Percentiles rank a stretch among this genome's conserved stretches.
Conservation (phyloP, 2,113 vertebrate genomes). For the Tautogolabrus adspersus region DNA sequence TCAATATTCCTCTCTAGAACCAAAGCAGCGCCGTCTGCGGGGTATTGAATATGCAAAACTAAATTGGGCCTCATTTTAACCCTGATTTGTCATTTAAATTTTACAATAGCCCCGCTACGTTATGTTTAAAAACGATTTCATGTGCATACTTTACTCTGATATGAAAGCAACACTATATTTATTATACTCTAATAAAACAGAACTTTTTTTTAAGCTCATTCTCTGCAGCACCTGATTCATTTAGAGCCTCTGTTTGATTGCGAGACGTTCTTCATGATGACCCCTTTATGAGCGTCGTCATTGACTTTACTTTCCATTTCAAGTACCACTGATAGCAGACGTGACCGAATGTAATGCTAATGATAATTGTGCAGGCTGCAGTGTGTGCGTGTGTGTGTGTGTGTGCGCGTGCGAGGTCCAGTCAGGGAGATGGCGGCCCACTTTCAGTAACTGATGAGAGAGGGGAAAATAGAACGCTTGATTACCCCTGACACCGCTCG, state of each 20-base stretch:
- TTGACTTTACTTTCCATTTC: constrained; percentile 42
- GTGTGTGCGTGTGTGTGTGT: constrained; percentile 9
- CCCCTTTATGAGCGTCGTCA: constrained; percentile 8
- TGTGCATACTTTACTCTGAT: background rate
- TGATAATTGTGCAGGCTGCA: constrained; percentile 56
- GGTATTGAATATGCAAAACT: constrained; percentile 15
- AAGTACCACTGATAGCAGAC: constrained; percentile 5
- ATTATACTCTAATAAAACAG: background rate
- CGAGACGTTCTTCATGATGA: constrained; percentile 11
- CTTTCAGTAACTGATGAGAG: constrained; percentile 76
- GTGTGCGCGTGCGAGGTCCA: constrained; percentile 49
- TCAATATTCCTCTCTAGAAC: constrained; percentile 7
- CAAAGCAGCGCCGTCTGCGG: constrained; percentile 29
- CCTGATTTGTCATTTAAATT: constrained; percentile 25
- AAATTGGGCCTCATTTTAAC: constrained; percentile 36
- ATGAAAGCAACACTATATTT: background rate
- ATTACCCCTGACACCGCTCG: constrained; percentile 76
- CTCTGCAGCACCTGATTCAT: background rate
- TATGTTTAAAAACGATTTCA: background rate
- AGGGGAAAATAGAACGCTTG: constrained; percentile 78
- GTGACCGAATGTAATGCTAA: constrained; percentile 36
- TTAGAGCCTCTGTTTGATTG: constrained; percentile 9
- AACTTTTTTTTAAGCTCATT: background rate
- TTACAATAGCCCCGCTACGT: background rate
- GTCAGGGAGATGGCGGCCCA: constrained; percentile 74